These are phyloP conservation scores for Dichetophora obliterata DNA, from an alignment of 2,888 invertebrate genomes.

Conservation along the genomic window DNA sequence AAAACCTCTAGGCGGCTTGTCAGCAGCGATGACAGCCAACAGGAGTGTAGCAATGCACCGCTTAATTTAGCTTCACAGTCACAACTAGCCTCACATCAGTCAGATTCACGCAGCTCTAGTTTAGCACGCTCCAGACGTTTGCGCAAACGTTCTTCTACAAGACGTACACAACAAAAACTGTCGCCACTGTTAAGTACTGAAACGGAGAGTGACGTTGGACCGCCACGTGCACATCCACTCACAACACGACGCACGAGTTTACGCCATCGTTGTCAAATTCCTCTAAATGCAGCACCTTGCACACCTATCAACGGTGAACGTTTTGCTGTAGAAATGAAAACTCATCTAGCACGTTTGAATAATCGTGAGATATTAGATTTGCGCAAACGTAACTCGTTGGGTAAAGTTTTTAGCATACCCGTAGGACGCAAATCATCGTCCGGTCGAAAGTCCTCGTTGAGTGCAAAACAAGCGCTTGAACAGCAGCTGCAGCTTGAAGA, in stretches of 20 bases:
- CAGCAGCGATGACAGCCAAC: not conserved
- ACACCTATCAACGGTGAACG: conserved; percentile 61
- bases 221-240: conserved; percentile 38
- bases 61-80: conserved; percentile 44
- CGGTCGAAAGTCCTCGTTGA: conserved; percentile 20
- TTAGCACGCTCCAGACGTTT: conserved; percentile 21
- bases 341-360: conserved; percentile 56
- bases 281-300: conserved; percentile 56
- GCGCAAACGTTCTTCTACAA: not conserved
- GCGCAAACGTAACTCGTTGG: conserved; percentile 59
- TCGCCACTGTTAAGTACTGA: not conserved
- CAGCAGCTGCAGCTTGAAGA: conserved; percentile 53
- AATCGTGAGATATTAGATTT: conserved; percentile 63
- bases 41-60: conserved; percentile 34
- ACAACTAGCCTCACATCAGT: not conserved
- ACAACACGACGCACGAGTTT: conserved; percentile 10
- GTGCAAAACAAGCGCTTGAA: conserved; percentile 26
- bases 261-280: conserved; percentile 12
- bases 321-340: conserved; percentile 56
- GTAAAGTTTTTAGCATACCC: conserved; percentile 46
- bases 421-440: conserved; percentile 40
- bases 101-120: not conserved
- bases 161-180: not conserved
- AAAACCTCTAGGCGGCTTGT: not conserved
- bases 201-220: conserved; percentile 33